Evolutionary conservation across 2,113 vertebrate genomes (phyloP), one percentile per base, ranked within the genome.

Genomic region (Circaetus gallicus): DNA sequence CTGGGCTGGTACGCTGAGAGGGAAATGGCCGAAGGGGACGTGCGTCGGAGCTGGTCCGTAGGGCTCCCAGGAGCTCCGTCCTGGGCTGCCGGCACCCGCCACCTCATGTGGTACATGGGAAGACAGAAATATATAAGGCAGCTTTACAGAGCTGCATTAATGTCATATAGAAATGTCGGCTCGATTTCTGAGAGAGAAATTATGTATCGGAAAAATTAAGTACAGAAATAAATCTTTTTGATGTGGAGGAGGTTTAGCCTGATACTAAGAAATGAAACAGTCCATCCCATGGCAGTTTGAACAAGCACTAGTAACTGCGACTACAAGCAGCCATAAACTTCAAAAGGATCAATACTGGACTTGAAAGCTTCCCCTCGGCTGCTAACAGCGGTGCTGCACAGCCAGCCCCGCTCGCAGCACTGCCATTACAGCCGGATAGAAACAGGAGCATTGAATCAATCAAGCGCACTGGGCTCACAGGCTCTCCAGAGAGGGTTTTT

Each of bases 311-410:
- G 66, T n/a, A 69, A 31, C 82, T 13, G 58, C 5, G 7, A 21
- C 93, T 58, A 26, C 1, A 6, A 90, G 66, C 79, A 95, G 92
- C 69, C 78, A 88, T 83, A 85, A 88, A 93, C 82, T 90, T 90
- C 62, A 31, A 36, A 88, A 80, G 85, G 94, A 97, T 97, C 96
- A 45, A 97, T 97, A 80, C 21, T 24, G 82, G 58, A 29, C 87
- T 61, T 77, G 85, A 90, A 92, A 95, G 90, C 90, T 89, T 87
- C 86, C 94, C 72, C 82, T 52, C 0, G 47, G 86, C 31, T 58
- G 59, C 76, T 21, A 13, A 24, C 21, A 45, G 7, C 19, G 7
- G 82, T 19, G 91, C 29, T 13, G 52, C 13, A 5, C 8, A 4
- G 71, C 56, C n/a, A 16, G 77, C 58, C 53, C 83, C 5, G 1